Percentiles rank a stretch among this genome's conserved stretches.
These are phyloP conservation scores for Phymastichus coffea DNA, from an alignment of 1,140 invertebrate genomes.

Conservation along the genomic window DNA sequence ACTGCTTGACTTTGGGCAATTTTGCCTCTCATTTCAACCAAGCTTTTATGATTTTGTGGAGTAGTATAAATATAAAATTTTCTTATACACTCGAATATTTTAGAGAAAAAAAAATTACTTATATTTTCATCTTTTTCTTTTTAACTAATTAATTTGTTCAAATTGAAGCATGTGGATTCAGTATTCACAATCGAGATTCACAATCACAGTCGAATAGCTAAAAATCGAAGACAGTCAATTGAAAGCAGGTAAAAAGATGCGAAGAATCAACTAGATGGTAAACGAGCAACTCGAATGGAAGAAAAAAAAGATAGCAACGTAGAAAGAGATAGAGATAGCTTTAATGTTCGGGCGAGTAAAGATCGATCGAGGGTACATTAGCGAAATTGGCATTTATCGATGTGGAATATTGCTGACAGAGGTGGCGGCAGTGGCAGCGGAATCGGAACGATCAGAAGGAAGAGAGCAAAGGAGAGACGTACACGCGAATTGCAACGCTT, in stretches of 20 bases:
- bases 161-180: no score
- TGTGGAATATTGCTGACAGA: slow-evolving; percentile 26
- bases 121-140: no score
- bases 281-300: no score
- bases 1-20: slow-evolving; percentile 18
- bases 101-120: no score
- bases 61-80: no score
- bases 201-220: neutral
- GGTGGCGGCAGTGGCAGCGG: neutral
- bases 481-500: neutral
- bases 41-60: no score
- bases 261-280: neutral
- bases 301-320: neutral
- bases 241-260: neutral
- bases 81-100: no score
- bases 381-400: slow-evolving; percentile 26
- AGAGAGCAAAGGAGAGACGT: neutral
- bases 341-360: slow-evolving; percentile 17
- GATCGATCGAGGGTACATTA: slow-evolving; percentile 21
- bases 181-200: no score
- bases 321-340: neutral
- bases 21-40: neutral
- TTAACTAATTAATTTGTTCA: no score
- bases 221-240: neutral
- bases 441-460: neutral